These are phyloP conservation scores for Sminthopsis crassicaudata DNA, from an alignment of 2,113 vertebrate species.

Conservation along the genomic window DNA sequence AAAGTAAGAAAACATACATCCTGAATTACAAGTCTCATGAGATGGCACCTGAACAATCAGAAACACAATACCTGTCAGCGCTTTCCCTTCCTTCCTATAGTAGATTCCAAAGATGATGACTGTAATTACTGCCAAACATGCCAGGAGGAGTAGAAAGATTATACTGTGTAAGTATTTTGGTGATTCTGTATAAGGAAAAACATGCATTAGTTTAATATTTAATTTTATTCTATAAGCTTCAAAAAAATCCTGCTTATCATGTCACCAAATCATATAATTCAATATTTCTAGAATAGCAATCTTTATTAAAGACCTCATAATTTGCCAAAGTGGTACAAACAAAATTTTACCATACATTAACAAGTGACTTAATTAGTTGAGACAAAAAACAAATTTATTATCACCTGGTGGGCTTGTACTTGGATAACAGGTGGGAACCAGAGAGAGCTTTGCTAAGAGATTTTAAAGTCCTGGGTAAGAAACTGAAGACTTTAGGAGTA, in stretches of 20 bases:
- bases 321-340: not conserved
- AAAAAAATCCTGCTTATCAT: not conserved
- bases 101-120: slow-evolving; percentile 76
- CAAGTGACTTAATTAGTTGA: not conserved
- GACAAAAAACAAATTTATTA: not conserved
- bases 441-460: not conserved
- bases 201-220: not conserved
- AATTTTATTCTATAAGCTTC: not conserved
- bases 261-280: not conserved
- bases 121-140: slow-evolving; percentile 73
- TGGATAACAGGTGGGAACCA: not conserved
- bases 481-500: not conserved
- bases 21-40: not conserved
- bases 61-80: slow-evolving; percentile 81
- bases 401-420: not conserved
- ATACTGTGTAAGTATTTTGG: slow-evolving; percentile 79
- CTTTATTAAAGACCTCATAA: not conserved
- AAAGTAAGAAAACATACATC: not conserved
- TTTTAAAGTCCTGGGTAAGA: not conserved
- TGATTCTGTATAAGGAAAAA: slow-evolving; percentile 74
- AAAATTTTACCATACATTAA: not conserved
- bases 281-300: not conserved
- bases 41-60: not conserved
- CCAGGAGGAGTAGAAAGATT: slow-evolving; percentile 79
- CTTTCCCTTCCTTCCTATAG: slow-evolving; percentile 85